These are phyloP conservation scores for Chionoecetes opilio DNA, from an alignment of 1,140 invertebrate genomes.

Conservation along the genomic window DNA sequence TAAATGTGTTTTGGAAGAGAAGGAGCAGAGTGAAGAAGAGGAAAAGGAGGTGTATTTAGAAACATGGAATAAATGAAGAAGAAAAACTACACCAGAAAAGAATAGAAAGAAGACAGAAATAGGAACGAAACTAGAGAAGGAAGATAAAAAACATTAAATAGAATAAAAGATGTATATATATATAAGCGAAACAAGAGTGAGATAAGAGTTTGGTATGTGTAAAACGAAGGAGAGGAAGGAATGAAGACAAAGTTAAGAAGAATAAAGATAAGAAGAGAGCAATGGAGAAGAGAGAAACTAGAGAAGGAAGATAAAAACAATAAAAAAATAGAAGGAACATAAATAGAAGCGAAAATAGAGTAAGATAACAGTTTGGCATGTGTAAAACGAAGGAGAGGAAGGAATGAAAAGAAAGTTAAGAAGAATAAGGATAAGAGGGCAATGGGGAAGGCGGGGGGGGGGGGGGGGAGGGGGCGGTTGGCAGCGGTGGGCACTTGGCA, in stretches of 20 bases:
- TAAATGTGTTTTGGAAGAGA: neutral
- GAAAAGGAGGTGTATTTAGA: neutral
- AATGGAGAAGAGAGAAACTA: neutral
- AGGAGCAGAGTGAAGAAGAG: neutral
- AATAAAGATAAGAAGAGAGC: neutral
- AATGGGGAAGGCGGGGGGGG: neutral
- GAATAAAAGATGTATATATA: neutral
- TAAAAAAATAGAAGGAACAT: neutral
- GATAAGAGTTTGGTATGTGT: neutral
- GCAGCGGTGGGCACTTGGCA: conserved; percentile 33
- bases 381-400: conserved; percentile 12
- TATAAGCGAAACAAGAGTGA: neutral
- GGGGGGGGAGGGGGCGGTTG: neutral
- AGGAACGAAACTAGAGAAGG: neutral
- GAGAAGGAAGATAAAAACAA: neutral
- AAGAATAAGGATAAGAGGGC: neutral
- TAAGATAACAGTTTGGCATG: neutral
- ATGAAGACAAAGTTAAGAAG: neutral
- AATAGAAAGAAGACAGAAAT: neutral
- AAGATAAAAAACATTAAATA: neutral
- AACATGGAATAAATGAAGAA: neutral
- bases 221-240: conserved; percentile 24
- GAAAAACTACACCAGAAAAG: neutral
- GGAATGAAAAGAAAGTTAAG: conserved; percentile 22
- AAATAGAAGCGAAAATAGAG: neutral